Evolutionary conservation across 2,797 vertebrate species (phyloP).

Genomic region (Dendrocincla fuliginosa): DNA sequence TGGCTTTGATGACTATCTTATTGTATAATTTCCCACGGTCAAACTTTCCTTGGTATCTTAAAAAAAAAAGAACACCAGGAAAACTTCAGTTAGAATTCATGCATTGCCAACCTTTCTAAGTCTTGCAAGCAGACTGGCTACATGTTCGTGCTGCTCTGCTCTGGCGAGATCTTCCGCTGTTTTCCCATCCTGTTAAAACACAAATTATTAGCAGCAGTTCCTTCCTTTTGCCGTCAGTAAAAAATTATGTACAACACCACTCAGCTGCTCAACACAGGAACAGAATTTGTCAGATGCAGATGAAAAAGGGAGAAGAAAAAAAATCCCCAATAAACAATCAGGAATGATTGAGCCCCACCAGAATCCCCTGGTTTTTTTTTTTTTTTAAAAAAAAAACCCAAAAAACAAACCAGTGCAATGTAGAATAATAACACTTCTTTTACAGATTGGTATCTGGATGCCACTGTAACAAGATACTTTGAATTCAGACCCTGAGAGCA

Average conservation of each 20-base stretch:
- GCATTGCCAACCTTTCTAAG: conserved; percentile 88
- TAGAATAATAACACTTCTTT: not conserved
- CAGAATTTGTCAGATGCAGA: not conserved
- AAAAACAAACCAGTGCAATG: not conserved
- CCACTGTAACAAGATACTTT: not conserved
- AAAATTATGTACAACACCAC: not conserved
- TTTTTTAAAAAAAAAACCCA: not conserved
- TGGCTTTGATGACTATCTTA: not conserved
- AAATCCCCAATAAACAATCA: not conserved
- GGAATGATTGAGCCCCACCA: not conserved
- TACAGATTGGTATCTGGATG: not conserved
- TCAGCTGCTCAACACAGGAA: not conserved
- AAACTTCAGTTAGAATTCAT: not conserved
- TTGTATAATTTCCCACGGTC: fast-evolving
- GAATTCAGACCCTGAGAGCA: not conserved
- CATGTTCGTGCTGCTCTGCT: conserved; percentile 86
- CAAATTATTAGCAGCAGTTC: conserved; percentile 14
- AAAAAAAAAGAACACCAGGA: not conserved
- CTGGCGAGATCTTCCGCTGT: conserved; percentile 93
- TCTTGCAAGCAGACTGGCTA: conserved; percentile 86
- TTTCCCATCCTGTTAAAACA: conserved; percentile 88
- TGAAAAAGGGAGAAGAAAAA: not conserved
- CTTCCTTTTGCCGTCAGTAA: not conserved
- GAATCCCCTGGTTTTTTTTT: no score
- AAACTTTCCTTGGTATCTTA: not conserved